Conservation (phyloP, 1,140 invertebrate species). For the Trichonephila clavata region DNA sequence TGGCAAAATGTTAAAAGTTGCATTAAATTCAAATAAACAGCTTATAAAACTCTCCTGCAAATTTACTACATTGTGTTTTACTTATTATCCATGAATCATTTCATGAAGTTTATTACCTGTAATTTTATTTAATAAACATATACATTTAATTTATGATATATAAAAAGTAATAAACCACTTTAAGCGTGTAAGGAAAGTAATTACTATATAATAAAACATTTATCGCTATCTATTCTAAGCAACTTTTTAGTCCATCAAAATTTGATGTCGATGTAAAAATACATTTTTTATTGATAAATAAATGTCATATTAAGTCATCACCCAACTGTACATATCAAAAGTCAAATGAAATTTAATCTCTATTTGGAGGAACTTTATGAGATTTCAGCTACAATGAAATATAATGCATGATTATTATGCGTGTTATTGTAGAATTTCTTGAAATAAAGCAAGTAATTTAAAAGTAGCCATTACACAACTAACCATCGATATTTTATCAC, state of each 20-base stretch:
- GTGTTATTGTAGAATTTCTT: constrained; percentile 24
- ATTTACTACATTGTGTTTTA: constrained; percentile 26
- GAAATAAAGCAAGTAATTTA: constrained; percentile 40
- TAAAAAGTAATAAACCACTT: constrained; percentile 23
- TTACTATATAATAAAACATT: constrained; percentile 45
- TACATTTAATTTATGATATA: constrained; percentile 12
- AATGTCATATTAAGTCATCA: constrained; percentile 37
- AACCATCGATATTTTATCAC: constrained; percentile 52
- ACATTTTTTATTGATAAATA: constrained; percentile 69
- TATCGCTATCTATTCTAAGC: neutral
- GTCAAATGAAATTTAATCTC: constrained; percentile 50
- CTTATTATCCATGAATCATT: neutral
- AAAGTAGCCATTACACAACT: constrained; percentile 30
- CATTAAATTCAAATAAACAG: neutral
- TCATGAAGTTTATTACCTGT: neutral
- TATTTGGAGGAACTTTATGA: neutral
- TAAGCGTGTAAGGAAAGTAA: neutral
- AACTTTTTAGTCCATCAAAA: constrained; percentile 40
- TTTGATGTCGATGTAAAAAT: constrained; percentile 43
- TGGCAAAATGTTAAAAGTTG: neutral
- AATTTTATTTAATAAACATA: constrained; percentile 31
- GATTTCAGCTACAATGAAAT: neutral
- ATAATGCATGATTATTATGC: neutral
- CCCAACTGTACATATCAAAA: constrained; percentile 1
- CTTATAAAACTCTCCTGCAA: neutral